Conservation (phyloP, 2,888 invertebrate genomes). For the Diogma glabrata region DNA sequence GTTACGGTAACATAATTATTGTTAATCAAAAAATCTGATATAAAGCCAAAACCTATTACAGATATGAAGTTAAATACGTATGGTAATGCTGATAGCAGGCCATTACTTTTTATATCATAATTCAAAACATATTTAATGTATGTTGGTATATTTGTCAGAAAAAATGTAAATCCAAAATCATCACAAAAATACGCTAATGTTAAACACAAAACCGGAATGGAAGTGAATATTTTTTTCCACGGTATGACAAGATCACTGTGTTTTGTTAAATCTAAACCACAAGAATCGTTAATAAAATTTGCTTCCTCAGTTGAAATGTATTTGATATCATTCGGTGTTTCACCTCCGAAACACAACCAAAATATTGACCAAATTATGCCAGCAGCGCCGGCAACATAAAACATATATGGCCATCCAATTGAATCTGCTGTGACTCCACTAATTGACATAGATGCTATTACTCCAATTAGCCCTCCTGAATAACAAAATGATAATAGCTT, state of each 20-base stretch:
- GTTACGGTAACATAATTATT: constrained; percentile 29
- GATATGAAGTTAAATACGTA: constrained; percentile 45
- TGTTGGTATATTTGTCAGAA: constrained; percentile 58
- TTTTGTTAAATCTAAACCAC: no score
- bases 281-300: constrained; percentile 52
- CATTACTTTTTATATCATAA: constrained; percentile 51
- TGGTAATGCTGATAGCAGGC: constrained; percentile 42
- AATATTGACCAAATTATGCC: constrained; percentile 45
- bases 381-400: constrained; percentile 53
- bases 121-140: constrained; percentile 57
- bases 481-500: constrained; percentile 51
- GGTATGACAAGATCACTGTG: no score
- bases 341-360: constrained; percentile 48
- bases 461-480: constrained; percentile 60
- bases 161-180: no score
- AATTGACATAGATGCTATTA: constrained; percentile 53
- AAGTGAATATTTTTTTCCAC: no score
- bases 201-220: no score
- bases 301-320: constrained; percentile 47
- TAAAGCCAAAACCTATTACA: constrained; percentile 40
- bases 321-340: constrained; percentile 45
- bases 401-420: constrained; percentile 60
- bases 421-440: constrained; percentile 53
- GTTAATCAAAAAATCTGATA: constrained; percentile 40
- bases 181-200: no score